These are phyloP conservation scores for Lateolabrax maculatus DNA, from an alignment of 2,797 vertebrate species.

Conservation along the genomic window DNA sequence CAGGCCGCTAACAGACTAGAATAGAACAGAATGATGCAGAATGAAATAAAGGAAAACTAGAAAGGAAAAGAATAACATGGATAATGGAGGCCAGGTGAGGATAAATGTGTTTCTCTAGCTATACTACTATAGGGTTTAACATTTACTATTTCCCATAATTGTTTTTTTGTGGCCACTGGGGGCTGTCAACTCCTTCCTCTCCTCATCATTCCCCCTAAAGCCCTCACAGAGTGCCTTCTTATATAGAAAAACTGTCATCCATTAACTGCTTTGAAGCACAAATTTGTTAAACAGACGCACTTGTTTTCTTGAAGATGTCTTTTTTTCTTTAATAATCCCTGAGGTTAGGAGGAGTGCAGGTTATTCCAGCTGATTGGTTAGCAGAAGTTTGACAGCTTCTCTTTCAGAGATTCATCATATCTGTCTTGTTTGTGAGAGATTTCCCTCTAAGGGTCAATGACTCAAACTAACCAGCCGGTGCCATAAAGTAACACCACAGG, in stretches of 20 bases:
- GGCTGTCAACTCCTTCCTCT: not conserved
- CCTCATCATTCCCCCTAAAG: not conserved
- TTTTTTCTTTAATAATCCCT: not conserved
- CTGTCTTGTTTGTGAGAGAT: constrained; percentile 22
- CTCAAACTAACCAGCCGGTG: constrained; percentile 15
- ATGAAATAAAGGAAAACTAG: not conserved
- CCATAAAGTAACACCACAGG: not conserved
- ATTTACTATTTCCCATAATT: not conserved
- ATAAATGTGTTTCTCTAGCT: not conserved
- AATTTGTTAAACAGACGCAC: not conserved
- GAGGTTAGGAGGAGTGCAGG: constrained; percentile 11
- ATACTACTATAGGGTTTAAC: not conserved
- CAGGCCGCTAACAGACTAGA: constrained; percentile 13
- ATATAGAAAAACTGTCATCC: not conserved
- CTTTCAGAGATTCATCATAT: constrained; percentile 14
- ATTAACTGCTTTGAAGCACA: not conserved
- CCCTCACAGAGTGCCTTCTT: not conserved
- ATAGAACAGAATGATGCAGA: constrained; percentile 19
- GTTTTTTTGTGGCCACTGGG: not conserved
- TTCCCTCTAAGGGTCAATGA: constrained; percentile 27
- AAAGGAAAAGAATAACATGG: not conserved
- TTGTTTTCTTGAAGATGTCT: not conserved
- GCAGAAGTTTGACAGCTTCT: constrained; percentile 14
- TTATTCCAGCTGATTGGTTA: constrained; percentile 10
- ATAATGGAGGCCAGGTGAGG: constrained; percentile 4